Conservation (phyloP, 1,140 invertebrate genomes). For the Aphis craccivora region DNA sequence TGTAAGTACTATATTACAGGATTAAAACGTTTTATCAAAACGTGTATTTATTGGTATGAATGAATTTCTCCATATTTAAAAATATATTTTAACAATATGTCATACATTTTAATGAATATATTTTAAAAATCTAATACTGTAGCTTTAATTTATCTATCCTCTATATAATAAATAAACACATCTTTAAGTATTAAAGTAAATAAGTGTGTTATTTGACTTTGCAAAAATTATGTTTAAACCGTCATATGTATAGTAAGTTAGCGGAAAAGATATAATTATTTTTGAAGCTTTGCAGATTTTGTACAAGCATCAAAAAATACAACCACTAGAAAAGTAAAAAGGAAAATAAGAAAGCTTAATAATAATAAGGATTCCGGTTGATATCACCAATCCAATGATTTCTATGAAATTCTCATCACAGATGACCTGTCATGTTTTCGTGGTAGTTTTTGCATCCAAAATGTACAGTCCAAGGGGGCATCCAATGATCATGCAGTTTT, state of each 20-base stretch:
- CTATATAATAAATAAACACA: background rate
- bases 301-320: background rate
- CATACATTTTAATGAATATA: background rate
- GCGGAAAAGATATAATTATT: background rate
- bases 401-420: constrained; percentile 15
- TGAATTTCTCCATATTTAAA: background rate
- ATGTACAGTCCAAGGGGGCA: background rate
- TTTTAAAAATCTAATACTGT: background rate
- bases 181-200: background rate
- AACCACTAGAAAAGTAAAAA: background rate
- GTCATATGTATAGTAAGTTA: background rate
- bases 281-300: background rate
- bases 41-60: background rate
- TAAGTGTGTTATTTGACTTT: too few relatives aligned
- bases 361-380: constrained; percentile 1
- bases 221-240: background rate
- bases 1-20: too few relatives aligned
- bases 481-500: constrained; percentile 36
- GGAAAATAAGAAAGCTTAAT: constrained; percentile 7
- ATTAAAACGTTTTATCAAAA: background rate
- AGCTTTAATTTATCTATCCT: too few relatives aligned
- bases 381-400: background rate
- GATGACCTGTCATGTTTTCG: constrained; percentile 40
- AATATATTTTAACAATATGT: background rate
- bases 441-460: constrained; percentile 37